A percentile compares a stretch with the other conserved stretches of the same genome.
These are phyloP conservation scores for Melanotaenia maccullochi DNA, from an alignment of 2,797 vertebrate genomes.

Conservation along the genomic window DNA sequence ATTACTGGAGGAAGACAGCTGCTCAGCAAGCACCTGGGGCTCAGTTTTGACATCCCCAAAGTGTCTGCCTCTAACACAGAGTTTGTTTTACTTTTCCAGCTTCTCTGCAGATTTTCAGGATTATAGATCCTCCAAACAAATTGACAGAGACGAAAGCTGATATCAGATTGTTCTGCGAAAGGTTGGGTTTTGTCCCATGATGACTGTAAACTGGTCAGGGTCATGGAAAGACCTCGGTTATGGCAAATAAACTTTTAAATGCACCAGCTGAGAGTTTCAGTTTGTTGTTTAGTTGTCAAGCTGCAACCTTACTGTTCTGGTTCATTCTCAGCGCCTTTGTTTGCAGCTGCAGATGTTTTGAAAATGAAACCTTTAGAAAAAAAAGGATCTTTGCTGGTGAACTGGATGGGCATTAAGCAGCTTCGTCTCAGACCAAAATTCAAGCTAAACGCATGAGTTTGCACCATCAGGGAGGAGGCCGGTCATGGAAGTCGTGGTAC, in stretches of 20 bases:
- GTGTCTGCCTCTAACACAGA: not conserved
- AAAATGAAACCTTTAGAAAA: not conserved
- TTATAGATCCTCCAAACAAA: not conserved
- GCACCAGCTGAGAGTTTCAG: not conserved
- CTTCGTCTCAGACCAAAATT: not conserved
- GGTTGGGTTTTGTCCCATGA: not conserved
- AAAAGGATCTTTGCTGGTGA: too few species aligned
- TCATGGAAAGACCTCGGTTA: not conserved
- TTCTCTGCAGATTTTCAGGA: not conserved
- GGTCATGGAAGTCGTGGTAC: too few species aligned
- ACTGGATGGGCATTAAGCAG: not conserved
- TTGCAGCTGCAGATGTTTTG: not conserved
- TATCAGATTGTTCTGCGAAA: not conserved
- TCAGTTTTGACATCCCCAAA: conserved; percentile 10
- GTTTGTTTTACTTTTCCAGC: not conserved
- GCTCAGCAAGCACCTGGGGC: conserved; percentile 45
- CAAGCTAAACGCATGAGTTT: not conserved
- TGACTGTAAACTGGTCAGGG: not conserved
- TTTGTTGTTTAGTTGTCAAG: not conserved
- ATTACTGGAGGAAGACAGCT: conserved; percentile 40
- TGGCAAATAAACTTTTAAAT: conserved; percentile 12
- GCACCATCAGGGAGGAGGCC: too few species aligned
- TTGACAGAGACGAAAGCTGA: not conserved
- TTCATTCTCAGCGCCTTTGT: not conserved
- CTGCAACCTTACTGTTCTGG: not conserved